Percentiles rank a stretch among this genome's conserved stretches.
Evolutionary conservation across 2,113 vertebrate genomes (phyloP).

Genomic region (Plotosus lineatus): DNA sequence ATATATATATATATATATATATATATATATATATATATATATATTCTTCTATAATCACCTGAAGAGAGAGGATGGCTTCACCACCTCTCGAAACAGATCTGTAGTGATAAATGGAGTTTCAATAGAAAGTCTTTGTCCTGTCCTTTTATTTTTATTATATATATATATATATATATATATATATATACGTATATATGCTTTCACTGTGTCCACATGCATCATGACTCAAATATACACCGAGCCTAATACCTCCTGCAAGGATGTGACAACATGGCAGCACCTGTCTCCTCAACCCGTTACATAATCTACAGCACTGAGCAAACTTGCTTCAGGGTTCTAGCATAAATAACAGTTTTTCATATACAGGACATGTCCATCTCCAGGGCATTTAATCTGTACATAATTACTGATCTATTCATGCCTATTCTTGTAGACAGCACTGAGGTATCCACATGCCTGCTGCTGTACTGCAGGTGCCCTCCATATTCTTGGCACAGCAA

Average conservation of each 20-base stretch:
- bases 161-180: too few species aligned
- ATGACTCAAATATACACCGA: neutral
- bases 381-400: neutral
- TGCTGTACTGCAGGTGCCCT: neutral
- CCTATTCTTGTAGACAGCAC: neutral
- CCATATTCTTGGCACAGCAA: neutral
- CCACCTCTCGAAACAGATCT: too few species aligned
- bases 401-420: neutral
- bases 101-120: too few species aligned
- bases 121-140: too few species aligned
- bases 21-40: too few species aligned
- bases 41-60: too few species aligned
- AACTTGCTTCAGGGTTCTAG: neutral
- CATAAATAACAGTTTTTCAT: neutral
- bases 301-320: neutral
- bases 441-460: neutral
- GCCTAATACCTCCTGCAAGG: neutral
- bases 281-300: neutral
- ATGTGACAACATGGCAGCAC: neutral
- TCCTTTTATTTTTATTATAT: too few species aligned
- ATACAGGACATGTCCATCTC: neutral
- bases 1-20: too few species aligned
- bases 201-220: neutral
- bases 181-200: neutral
- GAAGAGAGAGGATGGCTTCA: too few species aligned